Conservation (phyloP, 2,797 vertebrate genomes). For the Characodon lateralis region DNA sequence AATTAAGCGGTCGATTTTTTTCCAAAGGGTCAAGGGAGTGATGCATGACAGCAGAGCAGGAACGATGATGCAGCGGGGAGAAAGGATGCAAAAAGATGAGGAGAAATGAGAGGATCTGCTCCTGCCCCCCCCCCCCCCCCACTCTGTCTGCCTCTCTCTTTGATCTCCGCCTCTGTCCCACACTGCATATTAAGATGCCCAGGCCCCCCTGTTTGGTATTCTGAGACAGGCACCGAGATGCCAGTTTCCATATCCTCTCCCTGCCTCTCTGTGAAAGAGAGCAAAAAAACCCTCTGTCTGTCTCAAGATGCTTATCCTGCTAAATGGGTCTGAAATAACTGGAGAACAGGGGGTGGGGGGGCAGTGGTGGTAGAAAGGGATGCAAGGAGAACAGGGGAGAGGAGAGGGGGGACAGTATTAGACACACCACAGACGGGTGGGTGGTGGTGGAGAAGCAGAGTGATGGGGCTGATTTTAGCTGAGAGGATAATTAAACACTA, state of each 20-base stretch:
- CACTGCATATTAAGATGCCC: constrained; percentile 82
- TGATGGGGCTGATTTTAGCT: constrained; percentile 92
- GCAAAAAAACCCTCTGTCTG: constrained; percentile 78
- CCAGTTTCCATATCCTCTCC: constrained; percentile 81
- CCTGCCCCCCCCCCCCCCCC: constrained; percentile 60
- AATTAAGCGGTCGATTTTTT: constrained; percentile 70
- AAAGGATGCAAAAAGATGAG: constrained; percentile 72
- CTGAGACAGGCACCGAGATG: constrained; percentile 76
- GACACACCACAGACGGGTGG: constrained; percentile 71
- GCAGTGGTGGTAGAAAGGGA: constrained; percentile 49
- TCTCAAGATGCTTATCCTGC: constrained; percentile 82
- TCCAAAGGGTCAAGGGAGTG: constrained; percentile 67
- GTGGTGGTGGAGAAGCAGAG: constrained; percentile 51
- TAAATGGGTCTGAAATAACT: constrained; percentile 82
- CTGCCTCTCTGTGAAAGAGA: constrained; percentile 76
- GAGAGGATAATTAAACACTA: constrained; percentile 95
- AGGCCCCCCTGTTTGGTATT: constrained; percentile 81
- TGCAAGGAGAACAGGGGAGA: constrained; percentile 18
- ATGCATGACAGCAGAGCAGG: constrained; percentile 64
- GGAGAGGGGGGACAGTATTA: constrained; percentile 62
- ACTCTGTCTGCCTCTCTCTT: constrained; percentile 78
- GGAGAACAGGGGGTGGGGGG: constrained; percentile 65
- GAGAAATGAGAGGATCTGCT: constrained; percentile 62
- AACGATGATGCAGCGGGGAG: constrained; percentile 70
- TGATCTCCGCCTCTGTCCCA: constrained; percentile 80